phyloP scores from a whole-genome alignment of 2,888 invertebrate species.

The Apamea anceps region DNA sequence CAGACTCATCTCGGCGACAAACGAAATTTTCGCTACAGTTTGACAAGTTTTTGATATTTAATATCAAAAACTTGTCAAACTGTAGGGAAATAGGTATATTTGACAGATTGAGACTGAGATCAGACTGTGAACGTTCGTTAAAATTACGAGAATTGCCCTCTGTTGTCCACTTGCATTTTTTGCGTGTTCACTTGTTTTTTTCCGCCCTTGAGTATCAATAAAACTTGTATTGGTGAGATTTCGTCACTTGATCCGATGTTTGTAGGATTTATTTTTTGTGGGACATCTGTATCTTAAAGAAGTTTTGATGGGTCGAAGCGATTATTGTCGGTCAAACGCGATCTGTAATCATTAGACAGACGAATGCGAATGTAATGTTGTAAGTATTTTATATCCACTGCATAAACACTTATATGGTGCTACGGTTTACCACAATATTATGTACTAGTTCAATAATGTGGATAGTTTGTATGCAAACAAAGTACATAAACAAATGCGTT shows the following conservation, averaged over 20 bases:
- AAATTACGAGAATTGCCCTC: no score
- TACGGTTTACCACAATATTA: conserved; percentile 10
- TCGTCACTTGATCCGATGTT: background rate
- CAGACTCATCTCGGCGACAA: no score
- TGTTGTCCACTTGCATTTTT: background rate
- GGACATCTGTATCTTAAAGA: no score
- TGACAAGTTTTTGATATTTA: no score
- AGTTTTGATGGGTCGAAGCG: no score
- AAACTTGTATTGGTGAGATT: background rate
- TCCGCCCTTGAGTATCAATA: background rate
- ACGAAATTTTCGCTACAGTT: no score
- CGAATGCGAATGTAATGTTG: background rate
- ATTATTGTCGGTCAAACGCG: conserved; percentile 1
- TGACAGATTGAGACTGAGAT: no score
- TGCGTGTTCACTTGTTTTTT: background rate
- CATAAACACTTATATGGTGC: background rate
- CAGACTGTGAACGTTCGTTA: no score
- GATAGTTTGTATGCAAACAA: conserved; percentile 9
- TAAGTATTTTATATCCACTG: background rate
- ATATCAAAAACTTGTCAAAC: no score
- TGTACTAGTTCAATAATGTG: conserved; percentile 1
- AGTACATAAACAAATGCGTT: conserved; percentile 24
- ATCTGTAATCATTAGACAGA: background rate
- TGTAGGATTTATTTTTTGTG: background rate
- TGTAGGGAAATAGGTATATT: no score